Evolutionary conservation across 2,888 invertebrate species (phyloP).

Genomic region (Trissonchulus latispiculum): DNA sequence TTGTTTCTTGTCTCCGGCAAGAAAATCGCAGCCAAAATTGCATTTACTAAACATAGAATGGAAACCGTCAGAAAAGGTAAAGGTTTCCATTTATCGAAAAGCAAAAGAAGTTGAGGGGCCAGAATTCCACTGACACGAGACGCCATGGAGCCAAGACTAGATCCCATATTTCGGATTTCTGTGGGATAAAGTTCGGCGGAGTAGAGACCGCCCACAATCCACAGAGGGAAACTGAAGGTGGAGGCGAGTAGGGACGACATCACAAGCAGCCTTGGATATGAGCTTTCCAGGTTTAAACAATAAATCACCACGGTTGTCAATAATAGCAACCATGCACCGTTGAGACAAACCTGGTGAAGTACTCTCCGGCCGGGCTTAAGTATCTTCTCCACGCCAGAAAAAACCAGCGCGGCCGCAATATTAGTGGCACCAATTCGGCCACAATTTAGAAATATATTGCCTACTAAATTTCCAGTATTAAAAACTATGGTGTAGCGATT

Average conservation of each 20-base stretch:
- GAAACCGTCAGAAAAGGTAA: not conserved
- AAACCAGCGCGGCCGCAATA: not conserved
- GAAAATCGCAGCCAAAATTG: not conserved
- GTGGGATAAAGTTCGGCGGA: slow-evolving; percentile 21
- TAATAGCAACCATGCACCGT: slow-evolving; percentile 9
- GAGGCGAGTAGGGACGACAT: not conserved
- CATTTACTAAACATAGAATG: not conserved
- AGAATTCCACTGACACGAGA: not conserved
- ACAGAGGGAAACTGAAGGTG: slow-evolving; percentile 12
- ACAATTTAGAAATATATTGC: slow-evolving; percentile 14
- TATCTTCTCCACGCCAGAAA: not conserved
- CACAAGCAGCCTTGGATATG: not conserved
- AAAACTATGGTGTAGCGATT: slow-evolving; percentile 16
- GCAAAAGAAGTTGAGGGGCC: slow-evolving; percentile 1
- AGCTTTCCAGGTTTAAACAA: not conserved
- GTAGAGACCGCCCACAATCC: slow-evolving; percentile 11
- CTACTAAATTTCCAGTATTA: slow-evolving; percentile 15
- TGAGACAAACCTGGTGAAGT: slow-evolving; percentile 13
- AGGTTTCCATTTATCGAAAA: not conserved
- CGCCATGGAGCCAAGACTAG: slow-evolving; percentile 2
- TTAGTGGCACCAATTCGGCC: not conserved
- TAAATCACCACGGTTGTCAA: not conserved
- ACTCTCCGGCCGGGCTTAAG: slow-evolving; percentile 8
- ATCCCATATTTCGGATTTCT: slow-evolving; percentile 2
- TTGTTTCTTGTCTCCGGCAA: slow-evolving; percentile 1